Evolutionary conservation across 2,797 vertebrate species (phyloP).

Genomic region (Erpetoichthys calabaricus): DNA sequence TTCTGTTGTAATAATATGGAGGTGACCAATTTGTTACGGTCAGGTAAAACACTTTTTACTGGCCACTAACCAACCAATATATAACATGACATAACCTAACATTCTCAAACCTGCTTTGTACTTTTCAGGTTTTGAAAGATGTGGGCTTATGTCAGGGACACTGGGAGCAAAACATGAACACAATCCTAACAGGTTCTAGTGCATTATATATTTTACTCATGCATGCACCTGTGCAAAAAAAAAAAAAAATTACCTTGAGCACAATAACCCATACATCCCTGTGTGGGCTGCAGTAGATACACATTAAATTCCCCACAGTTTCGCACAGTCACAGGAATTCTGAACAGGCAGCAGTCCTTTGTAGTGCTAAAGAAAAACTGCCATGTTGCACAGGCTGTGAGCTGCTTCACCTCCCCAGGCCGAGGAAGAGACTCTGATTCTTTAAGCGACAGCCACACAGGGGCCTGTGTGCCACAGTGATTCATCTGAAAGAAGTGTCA

Average conservation of each 20-base stretch:
- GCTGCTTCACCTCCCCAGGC: slow-evolving; percentile 54
- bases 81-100: too few relatives aligned
- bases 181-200: background rate
- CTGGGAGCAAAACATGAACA: slow-evolving; percentile 5
- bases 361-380: slow-evolving; percentile 53
- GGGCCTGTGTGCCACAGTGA: slow-evolving; percentile 78
- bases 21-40: too few relatives aligned
- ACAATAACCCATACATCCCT: slow-evolving; percentile 85
- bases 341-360: slow-evolving; percentile 77
- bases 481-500: slow-evolving; percentile 51
- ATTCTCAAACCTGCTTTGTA: too few relatives aligned
- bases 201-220: background rate
- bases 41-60: too few relatives aligned
- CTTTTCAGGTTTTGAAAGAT: too few relatives aligned
- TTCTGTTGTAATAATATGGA: too few relatives aligned
- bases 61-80: too few relatives aligned
- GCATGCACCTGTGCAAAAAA: background rate
- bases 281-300: slow-evolving; percentile 77
- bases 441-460: slow-evolving; percentile 70
- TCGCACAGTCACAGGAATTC: slow-evolving; percentile 67
- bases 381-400: slow-evolving; percentile 78
- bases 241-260: slow-evolving; percentile 54
- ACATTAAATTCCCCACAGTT: slow-evolving; percentile 77
- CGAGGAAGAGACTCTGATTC: slow-evolving; percentile 61
- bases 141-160: too few relatives aligned